Evolutionary conservation across 1,140 invertebrate species (phyloP), one percentile per base, ranked within the genome.

Genomic region (Drosophila leontia): DNA sequence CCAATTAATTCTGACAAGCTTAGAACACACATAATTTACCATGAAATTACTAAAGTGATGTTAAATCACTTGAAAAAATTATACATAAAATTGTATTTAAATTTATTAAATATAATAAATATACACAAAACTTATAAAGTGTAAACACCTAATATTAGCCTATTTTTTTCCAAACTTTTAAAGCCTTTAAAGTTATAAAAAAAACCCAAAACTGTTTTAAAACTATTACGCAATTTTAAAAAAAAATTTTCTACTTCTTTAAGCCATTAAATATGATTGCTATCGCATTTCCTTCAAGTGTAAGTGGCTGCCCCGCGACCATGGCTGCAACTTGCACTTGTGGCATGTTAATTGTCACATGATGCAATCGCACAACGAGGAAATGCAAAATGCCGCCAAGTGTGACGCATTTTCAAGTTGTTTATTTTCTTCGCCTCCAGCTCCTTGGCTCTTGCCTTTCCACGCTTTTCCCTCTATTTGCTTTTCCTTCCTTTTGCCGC

Each of bases 331-430:
- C 70, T 80, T 75, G 78, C 77, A 80, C 80, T 84, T 86, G 75
- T 72, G 78, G 85, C 78, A 82, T 67, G 75, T 85, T 90, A 90
- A 90, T 90, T 90, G 86, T 91, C 78, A 91, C 75, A 67, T 90
- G 85, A 85, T 90, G 85, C 88, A 90, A 90, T 82, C 82, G 78
- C 75, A 50, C 70, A 86, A 91, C 86, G 50, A 91, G 88, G 88
- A 91, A 91, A 91, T 91, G 81, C 79, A 78, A 82, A 78, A 82
- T 71, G 81, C 71, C 74, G 69, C 81, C 84, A 85, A 88, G 78
- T 91, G 88, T 91, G 84, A 91, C 88, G 90, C 59, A 59, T 77
- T 63, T 69, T 64, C 50, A 77, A 71, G 57, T 79, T 78, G 76
- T 70, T 78, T 77, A 72, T 62, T 72, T 84, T 88, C 72, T 64